phyloP scores from a whole-genome alignment of 35 echinoderm and acorn worm genomes.

The Stichopus chloronotus region DNA sequence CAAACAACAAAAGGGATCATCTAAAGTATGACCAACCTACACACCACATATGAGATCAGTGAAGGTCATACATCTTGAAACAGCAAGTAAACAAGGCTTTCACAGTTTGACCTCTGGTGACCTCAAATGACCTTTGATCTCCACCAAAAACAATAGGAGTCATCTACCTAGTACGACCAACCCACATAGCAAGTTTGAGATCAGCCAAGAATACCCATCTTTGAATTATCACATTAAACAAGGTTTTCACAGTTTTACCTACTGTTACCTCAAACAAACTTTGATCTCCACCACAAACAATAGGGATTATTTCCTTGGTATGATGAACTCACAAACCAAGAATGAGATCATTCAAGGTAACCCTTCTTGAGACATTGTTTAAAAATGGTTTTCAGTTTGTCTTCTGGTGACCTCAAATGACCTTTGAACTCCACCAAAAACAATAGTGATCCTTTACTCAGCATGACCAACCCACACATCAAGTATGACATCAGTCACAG shows the following conservation, averaged over 20 bases:
- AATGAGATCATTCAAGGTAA: not conserved
- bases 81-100: not conserved
- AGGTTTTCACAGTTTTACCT: not conserved
- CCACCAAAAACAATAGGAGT: not conserved
- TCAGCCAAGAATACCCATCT: not conserved
- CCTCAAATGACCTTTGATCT: not conserved
- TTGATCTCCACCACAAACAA: not conserved
- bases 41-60: too few species aligned
- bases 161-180: too few species aligned
- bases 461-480: not conserved
- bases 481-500: not conserved
- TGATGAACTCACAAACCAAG: not conserved
- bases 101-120: conserved; percentile 1
- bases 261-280: not conserved
- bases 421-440: not conserved
- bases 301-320: not conserved
- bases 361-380: not conserved
- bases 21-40: too few species aligned
- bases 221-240: not conserved
- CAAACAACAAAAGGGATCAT: too few species aligned
- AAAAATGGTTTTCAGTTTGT: not conserved
- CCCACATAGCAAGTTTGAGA: not conserved
- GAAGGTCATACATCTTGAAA: too few species aligned
- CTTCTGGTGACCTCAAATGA: not conserved
- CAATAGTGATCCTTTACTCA: not conserved